Evolutionary conservation across 2,113 vertebrate species (phyloP).

Genomic region (Psettodes erumei): DNA sequence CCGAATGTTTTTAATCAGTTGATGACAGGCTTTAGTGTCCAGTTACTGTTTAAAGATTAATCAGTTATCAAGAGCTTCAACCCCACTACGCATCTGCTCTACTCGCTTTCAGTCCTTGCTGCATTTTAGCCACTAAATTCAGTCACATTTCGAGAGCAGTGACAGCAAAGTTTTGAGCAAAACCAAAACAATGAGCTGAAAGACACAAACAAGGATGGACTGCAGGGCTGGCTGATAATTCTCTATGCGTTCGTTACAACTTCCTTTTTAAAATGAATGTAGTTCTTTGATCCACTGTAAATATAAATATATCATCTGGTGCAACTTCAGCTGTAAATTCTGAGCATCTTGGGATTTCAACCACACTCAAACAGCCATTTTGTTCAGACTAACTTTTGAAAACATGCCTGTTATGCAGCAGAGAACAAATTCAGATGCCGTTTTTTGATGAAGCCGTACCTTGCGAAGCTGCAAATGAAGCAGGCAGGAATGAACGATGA

Average conservation of each 20-base stretch:
- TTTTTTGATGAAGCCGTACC: conserved; percentile 71
- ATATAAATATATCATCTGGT: background rate
- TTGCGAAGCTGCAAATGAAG: conserved; percentile 81
- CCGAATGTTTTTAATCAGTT: background rate
- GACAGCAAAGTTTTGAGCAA: too few species aligned
- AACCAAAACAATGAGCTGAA: too few species aligned
- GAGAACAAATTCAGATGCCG: background rate
- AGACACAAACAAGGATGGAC: too few species aligned
- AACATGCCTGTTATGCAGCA: background rate
- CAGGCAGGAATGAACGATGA: conserved; percentile 73
- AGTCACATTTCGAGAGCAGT: too few species aligned
- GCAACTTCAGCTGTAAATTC: background rate
- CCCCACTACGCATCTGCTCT: background rate
- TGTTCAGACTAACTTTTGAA: too few species aligned
- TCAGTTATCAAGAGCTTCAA: background rate
- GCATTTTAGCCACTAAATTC: background rate
- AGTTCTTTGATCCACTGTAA: background rate
- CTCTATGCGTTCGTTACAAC: too few species aligned
- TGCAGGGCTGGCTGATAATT: too few species aligned
- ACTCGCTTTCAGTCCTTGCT: background rate
- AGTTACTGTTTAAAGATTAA: background rate
- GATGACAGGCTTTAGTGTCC: background rate
- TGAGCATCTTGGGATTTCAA: too few species aligned
- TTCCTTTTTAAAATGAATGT: too few species aligned
- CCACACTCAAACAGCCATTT: background rate